These are phyloP conservation scores for Nebria ingens DNA, from an alignment of 1,140 invertebrate genomes.

Conservation along the genomic window DNA sequence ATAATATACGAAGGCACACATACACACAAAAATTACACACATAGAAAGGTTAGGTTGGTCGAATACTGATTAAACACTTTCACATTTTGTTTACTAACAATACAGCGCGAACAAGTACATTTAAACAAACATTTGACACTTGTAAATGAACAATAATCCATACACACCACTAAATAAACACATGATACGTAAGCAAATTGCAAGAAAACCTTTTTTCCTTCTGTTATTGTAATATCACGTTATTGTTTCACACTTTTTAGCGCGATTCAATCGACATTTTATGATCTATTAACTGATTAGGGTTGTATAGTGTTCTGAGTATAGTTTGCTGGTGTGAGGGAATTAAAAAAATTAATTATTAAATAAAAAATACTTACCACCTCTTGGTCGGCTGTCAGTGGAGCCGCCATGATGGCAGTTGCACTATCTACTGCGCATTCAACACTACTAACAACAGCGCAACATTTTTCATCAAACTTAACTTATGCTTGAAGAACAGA, in stretches of 20 bases:
- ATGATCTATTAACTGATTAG: too few relatives aligned
- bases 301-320: too few relatives aligned
- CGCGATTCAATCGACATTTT: too few relatives aligned
- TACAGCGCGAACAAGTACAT: background rate
- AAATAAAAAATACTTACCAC: constrained; percentile 44
- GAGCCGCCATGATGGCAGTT: constrained; percentile 44
- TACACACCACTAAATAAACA: constrained; percentile 13
- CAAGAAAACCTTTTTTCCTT: constrained; percentile 9
- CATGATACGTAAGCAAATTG: constrained; percentile 12
- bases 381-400: constrained; percentile 56
- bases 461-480: background rate
- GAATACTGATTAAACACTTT: too few relatives aligned
- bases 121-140: constrained; percentile 11
- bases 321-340: too few relatives aligned
- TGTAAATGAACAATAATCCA: constrained; percentile 7
- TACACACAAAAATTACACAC: background rate
- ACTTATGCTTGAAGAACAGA: too few relatives aligned
- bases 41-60: background rate
- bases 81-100: constrained; percentile 3
- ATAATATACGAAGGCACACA: background rate
- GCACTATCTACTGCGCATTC: constrained; percentile 2
- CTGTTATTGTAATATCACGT: background rate
- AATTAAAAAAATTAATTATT: constrained; percentile 16
- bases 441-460: constrained; percentile 4
- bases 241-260: constrained; percentile 10